Base-by-base conservation (phyloP, 1,140 invertebrate species). In the Oedothorax gibbosus region DNA sequence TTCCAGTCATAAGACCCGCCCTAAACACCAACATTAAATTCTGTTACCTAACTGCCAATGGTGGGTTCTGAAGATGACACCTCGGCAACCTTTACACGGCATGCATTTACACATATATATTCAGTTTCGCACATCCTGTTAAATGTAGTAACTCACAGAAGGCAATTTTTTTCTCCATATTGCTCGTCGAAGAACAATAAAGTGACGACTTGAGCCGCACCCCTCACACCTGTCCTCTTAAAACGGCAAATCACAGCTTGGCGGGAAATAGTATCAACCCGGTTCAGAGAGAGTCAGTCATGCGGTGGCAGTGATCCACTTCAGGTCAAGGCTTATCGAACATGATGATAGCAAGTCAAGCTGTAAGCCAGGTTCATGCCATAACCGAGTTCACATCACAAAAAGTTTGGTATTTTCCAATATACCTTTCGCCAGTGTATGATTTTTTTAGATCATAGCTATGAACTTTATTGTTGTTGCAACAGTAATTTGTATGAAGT, bases 231-330 rank as follows among this genome's bases (percentile, higher is more conserved):
- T 81, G 64, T 66, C 62, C 78, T 60, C 78, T 81, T 35, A 57
- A 81, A 75, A 84, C 81, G 76, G 71, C 81, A 84, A 84, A 84
- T 84, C 81, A 84, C 81, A 84, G 81, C 81, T 84, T 84, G 62
- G 57, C 69, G 81, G 81, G 35, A 77, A 84, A 73, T 73, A 73
- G 72, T 18, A 72, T 84, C 51, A 15, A 84, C 81, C 81, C 81
- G 81, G 35, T 81, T 68, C 11, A 56, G 51, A 66, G n/a, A 54
- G 14, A 57, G 60, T 79, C 62, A 21, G 64, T 78, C 35, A 14
- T 66, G 65, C 53, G 57, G 35, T 35, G 35, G 35, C 35, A 35
- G 35, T 5, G 5, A 5, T 5, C 35, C 35, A 35, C 35, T 1
- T 35, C 35, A 35, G 35, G 35, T 35, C 35, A 35, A 35, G 35